phyloP scores from a whole-genome alignment of 2,113 vertebrate species.

The Malurus alboscapulatus region DNA sequence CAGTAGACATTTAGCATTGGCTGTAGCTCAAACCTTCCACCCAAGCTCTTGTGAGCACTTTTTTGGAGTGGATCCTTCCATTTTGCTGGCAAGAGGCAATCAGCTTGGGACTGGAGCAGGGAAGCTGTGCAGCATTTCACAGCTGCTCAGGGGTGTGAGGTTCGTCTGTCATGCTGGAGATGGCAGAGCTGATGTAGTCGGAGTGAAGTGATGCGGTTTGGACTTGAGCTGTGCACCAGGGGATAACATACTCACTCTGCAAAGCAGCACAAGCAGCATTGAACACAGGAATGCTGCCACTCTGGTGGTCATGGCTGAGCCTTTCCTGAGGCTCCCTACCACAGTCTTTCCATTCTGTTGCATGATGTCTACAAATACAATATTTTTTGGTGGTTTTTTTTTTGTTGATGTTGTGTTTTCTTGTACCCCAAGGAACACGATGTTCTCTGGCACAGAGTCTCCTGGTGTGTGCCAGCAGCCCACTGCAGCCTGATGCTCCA shows the following conservation, averaged over 20 bases:
- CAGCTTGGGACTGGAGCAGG: fast-evolving
- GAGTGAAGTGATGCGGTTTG: fast-evolving
- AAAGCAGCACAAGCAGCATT: neutral
- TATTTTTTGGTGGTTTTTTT: neutral
- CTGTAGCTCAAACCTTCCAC: neutral
- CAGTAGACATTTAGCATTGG: neutral
- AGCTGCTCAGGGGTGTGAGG: fast-evolving
- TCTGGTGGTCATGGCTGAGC: neutral
- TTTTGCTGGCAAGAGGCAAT: neutral
- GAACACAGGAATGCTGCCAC: neutral
- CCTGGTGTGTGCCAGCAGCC: neutral
- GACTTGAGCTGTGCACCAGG: neutral
- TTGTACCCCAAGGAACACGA: neutral
- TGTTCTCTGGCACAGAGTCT: neutral
- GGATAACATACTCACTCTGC: neutral
- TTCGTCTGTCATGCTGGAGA: neutral
- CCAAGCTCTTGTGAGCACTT: neutral
- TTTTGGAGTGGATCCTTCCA: neutral
- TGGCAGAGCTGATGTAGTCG: fast-evolving
- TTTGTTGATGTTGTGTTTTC: neutral
- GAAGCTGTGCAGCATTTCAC: neutral
- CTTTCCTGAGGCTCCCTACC: neutral
- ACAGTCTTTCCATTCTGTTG: neutral
- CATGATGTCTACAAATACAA: neutral
- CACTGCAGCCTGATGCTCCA: neutral